These are phyloP conservation scores for Xylophagus ater DNA, from an alignment of 2,888 invertebrate species.

Conservation along the genomic window DNA sequence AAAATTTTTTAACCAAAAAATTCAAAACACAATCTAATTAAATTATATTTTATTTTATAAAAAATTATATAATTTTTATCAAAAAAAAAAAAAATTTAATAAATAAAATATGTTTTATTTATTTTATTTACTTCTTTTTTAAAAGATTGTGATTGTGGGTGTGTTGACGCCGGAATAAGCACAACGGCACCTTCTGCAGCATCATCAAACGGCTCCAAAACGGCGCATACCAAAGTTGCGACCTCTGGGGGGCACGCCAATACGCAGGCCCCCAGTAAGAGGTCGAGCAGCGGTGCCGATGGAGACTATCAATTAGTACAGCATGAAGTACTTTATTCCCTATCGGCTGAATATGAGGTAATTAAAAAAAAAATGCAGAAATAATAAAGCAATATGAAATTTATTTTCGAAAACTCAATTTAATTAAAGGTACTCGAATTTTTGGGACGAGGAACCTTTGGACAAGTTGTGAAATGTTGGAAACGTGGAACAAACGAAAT, in stretches of 20 bases:
- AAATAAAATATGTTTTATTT: too few species aligned
- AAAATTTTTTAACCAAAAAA: too few species aligned
- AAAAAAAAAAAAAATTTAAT: too few species aligned
- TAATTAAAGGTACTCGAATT: conserved; percentile 84
- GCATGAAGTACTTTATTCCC: conserved; percentile 94
- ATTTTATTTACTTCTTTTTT: conserved; percentile 10
- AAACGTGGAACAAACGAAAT: conserved; percentile 99
- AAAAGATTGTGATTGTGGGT: conserved; percentile 39
- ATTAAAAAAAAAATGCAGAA: conserved; percentile 8
- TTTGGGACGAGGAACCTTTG: conserved; percentile 97
- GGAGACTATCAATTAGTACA: conserved; percentile 98
- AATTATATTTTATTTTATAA: too few species aligned
- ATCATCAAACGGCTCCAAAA: conserved; percentile 35
- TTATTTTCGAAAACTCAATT: background rate
- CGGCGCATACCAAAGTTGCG: conserved; percentile 41
- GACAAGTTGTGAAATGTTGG: conserved; percentile 99
- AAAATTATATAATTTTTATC: too few species aligned
- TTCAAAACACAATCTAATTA: too few species aligned
- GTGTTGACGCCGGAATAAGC: conserved; percentile 30
- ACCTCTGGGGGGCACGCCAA: conserved; percentile 43
- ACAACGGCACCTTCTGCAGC: conserved; percentile 24
- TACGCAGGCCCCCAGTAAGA: conserved; percentile 48
- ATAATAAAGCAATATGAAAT: background rate
- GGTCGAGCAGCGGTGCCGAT: conserved; percentile 78
- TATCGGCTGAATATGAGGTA: conserved; percentile 78